These are phyloP conservation scores for Sinosuthora webbiana DNA, from an alignment of 2,113 vertebrate genomes.

Conservation along the genomic window DNA sequence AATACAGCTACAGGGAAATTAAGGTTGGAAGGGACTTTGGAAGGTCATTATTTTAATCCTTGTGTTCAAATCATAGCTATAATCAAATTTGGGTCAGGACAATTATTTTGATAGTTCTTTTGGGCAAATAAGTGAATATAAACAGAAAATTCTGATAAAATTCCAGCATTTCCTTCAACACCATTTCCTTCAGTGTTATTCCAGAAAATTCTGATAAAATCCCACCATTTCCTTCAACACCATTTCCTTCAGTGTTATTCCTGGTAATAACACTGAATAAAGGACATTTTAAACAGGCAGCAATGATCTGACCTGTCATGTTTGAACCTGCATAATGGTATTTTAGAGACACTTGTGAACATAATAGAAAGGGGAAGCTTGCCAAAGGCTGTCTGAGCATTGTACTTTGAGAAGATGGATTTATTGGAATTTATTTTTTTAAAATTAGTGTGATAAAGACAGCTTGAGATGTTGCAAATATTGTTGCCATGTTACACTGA, in stretches of 20 bases:
- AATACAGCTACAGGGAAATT: neutral
- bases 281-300: neutral
- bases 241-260: neutral
- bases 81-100: neutral
- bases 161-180: neutral
- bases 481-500: neutral
- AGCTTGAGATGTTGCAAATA: neutral
- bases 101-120: neutral
- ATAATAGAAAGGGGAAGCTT: neutral
- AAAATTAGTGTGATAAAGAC: neutral
- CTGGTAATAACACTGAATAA: neutral
- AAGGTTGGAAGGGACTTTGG: neutral
- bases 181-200: neutral
- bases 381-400: neutral
- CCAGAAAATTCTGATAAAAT: neutral
- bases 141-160: neutral
- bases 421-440: neutral
- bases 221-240: neutral
- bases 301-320: neutral
- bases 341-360: neutral
- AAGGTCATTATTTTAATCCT: neutral
- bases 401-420: neutral
- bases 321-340: neutral
- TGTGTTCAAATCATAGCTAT: neutral
- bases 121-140: neutral